Percentiles rank a stretch among this genome's conserved stretches.
Evolutionary conservation across 2,888 invertebrate species (phyloP).

Genomic region (Pantelozetes paolii): DNA sequence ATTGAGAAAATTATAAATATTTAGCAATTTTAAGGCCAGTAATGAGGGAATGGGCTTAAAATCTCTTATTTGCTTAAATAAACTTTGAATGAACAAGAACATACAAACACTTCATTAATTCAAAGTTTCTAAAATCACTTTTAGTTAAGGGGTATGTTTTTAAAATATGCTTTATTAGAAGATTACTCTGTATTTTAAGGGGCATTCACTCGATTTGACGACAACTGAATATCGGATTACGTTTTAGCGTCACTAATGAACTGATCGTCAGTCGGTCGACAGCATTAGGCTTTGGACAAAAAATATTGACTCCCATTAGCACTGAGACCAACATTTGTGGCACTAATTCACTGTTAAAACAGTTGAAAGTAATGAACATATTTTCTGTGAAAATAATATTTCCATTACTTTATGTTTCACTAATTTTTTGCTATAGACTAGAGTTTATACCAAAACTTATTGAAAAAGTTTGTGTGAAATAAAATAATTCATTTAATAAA

Average conservation of each 20-base stretch:
- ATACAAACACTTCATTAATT: too few species aligned
- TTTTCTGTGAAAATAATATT: background rate
- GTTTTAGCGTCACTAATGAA: conserved; percentile 13
- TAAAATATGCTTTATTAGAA: background rate
- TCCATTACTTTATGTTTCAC: background rate
- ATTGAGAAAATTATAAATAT: background rate
- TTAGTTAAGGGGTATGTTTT: background rate
- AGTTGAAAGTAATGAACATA: background rate
- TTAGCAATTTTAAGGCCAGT: background rate
- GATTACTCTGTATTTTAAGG: too few species aligned
- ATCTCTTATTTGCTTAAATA: background rate
- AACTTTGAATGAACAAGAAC: background rate
- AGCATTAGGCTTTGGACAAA: background rate
- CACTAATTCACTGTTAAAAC: too few species aligned
- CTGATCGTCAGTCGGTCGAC: background rate
- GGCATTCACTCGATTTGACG: too few species aligned
- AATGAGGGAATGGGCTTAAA: background rate
- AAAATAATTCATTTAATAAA: conserved; percentile 20
- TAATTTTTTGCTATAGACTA: background rate
- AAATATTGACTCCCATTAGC: background rate
- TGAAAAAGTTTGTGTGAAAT: background rate
- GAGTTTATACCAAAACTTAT: conserved; percentile 1
- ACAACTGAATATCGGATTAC: conserved; percentile 12
- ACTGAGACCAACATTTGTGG: too few species aligned
- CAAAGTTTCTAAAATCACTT: background rate